Evolutionary conservation across 2,888 invertebrate species (phyloP).

Genomic region (Strigamia crassipes): DNA sequence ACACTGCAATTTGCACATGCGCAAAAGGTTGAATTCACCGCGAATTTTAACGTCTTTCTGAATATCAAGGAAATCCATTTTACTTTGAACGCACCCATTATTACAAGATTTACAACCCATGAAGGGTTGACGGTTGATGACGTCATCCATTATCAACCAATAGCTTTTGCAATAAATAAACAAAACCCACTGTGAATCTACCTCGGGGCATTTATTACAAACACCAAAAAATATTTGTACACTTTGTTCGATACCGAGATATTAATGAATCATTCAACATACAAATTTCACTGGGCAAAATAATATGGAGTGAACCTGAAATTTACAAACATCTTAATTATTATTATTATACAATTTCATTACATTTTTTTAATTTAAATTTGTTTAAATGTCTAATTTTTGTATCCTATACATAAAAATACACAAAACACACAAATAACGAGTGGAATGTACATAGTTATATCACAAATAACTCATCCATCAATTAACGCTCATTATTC

Average conservation of each 20-base stretch:
- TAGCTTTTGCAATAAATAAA: no score
- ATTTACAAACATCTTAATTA: background rate
- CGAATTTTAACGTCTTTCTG: no score
- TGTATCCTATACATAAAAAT: background rate
- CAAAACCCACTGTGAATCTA: no score
- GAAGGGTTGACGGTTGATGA: no score
- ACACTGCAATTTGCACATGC: no score
- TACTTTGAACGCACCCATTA: no score
- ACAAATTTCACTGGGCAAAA: background rate
- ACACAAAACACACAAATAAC: background rate
- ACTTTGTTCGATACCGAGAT: background rate
- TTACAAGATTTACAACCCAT: no score
- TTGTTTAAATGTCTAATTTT: background rate
- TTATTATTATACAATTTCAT: background rate
- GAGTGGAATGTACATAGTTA: background rate
- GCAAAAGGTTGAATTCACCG: no score
- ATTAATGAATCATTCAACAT: background rate
- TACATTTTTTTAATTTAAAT: background rate
- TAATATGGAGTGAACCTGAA: background rate
- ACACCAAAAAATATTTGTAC: no score
- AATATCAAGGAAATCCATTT: no score
- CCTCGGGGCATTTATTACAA: no score
- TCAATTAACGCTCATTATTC: background rate
- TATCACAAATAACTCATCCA: background rate
- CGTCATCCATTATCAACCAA: no score